Percentiles rank a stretch among this genome's conserved stretches.
Conservation (phyloP, 1,140 invertebrate genomes). For the Physella acuta region DNA sequence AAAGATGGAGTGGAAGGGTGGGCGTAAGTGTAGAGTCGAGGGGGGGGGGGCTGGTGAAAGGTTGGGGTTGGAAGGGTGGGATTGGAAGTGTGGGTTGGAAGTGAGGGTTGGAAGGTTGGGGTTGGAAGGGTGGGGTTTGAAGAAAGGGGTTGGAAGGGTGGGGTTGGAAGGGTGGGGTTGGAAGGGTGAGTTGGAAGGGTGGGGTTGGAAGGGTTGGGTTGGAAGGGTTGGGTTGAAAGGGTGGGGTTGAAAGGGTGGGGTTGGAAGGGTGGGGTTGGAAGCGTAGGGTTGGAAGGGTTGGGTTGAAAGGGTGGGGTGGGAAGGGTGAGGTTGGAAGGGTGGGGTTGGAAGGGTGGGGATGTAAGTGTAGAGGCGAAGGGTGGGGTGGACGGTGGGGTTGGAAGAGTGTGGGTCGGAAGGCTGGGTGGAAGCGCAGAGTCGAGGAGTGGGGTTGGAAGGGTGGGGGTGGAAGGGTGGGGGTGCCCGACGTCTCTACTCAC, state of each 20-base stretch:
- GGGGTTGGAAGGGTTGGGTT: background rate
- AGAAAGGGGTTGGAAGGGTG: constrained; percentile 1
- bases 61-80: background rate
- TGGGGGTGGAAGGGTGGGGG: background rate
- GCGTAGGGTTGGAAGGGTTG: background rate
- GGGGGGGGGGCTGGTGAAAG: background rate
- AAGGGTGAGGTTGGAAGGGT: background rate
- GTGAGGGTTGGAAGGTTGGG: background rate
- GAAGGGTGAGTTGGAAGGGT: background rate
- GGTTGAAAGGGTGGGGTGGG: background rate
- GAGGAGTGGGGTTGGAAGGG: background rate
- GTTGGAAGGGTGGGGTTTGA: background rate
- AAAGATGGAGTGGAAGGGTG: background rate
- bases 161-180: background rate
- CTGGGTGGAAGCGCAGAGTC: background rate
- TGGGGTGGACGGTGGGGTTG: background rate
- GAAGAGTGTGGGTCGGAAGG: background rate
- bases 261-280: background rate
- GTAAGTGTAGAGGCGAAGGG: background rate
- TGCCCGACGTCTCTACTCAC: too few relatives aligned
- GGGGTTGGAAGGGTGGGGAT: background rate
- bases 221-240: too few relatives aligned
- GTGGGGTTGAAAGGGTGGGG: background rate
- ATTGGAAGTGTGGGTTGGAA: background rate
- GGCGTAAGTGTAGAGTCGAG: background rate